These are phyloP conservation scores for Taurulus bubalis DNA, from an alignment of 2,113 vertebrate genomes.

Conservation along the genomic window DNA sequence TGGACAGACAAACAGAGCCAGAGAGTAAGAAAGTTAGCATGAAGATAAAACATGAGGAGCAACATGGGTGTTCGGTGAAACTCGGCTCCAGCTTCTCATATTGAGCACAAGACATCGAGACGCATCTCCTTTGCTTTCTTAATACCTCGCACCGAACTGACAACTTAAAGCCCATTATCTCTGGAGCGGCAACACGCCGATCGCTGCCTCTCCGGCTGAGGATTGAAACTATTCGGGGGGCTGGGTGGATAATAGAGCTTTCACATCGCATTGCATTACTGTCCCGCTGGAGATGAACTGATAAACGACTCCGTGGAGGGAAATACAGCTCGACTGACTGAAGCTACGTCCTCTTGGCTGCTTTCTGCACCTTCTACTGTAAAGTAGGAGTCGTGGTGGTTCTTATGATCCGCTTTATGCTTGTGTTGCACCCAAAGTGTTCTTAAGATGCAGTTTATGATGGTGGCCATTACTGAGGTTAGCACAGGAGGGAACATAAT, in stretches of 20 bases:
- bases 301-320: slow-evolving; percentile 39
- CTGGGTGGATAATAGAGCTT: slow-evolving; percentile 49
- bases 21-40: neutral
- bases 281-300: slow-evolving; percentile 53
- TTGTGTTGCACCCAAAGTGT: neutral
- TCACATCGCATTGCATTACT: slow-evolving; percentile 53
- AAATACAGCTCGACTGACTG: slow-evolving; percentile 12
- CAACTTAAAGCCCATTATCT: slow-evolving; percentile 54
- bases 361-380: neutral
- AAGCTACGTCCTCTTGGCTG: neutral
- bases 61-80: neutral
- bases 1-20: neutral
- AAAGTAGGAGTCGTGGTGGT: neutral
- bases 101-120: slow-evolving; percentile 1
- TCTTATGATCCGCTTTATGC: neutral
- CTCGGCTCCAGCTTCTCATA: neutral
- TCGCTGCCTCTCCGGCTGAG: slow-evolving; percentile 30
- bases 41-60: no score
- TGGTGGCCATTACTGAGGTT: neutral
- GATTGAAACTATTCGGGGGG: slow-evolving; percentile 43
- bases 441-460: neutral
- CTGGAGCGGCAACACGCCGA: slow-evolving; percentile 28
- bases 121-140: slow-evolving; percentile 14
- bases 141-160: slow-evolving; percentile 23
- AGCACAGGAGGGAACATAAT: neutral